A percentile compares a stretch with the other conserved stretches of the same genome.
Conservation (phyloP, 1,140 invertebrate species). For the Helicoverpa armigera region DNA sequence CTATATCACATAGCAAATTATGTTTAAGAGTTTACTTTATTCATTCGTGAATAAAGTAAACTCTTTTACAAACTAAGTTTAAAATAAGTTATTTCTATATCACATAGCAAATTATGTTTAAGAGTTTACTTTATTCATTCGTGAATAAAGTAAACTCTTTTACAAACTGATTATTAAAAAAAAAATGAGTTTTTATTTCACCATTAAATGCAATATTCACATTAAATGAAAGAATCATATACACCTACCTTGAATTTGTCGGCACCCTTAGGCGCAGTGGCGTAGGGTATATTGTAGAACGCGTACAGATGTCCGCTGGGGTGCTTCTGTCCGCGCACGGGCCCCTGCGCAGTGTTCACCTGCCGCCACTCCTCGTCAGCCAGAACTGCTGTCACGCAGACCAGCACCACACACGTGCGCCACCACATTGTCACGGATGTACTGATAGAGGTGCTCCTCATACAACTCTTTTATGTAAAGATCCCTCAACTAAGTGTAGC, state of each 20-base stretch:
- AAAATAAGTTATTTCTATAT: background rate
- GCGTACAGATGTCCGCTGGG: slow-evolving; percentile 56
- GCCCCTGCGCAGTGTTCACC: slow-evolving; percentile 61
- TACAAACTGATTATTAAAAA: slow-evolving; percentile 20
- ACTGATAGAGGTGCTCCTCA: too few species aligned
- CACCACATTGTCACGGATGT: background rate
- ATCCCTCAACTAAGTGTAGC: background rate
- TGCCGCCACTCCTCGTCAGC: slow-evolving; percentile 43
- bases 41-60: too few species aligned
- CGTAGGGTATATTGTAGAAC: slow-evolving; percentile 72
- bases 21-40: background rate
- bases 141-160: too few species aligned
- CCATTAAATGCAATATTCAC: slow-evolving; percentile 87
- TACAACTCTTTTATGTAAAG: too few species aligned
- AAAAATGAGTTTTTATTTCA: slow-evolving; percentile 61
- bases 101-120: background rate
- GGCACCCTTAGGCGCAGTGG: slow-evolving; percentile 64
- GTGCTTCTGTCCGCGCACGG: slow-evolving; percentile 65
- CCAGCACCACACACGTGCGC: slow-evolving; percentile 5
- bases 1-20: background rate
- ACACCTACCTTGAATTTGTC: slow-evolving; percentile 66
- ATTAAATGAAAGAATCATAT: slow-evolving; percentile 85
- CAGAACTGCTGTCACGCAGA: background rate
- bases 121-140: background rate
- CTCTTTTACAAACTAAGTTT: too few species aligned